These are phyloP conservation scores for Orycteropus afer DNA, from an alignment of 2,113 vertebrate species.

Conservation along the genomic window DNA sequence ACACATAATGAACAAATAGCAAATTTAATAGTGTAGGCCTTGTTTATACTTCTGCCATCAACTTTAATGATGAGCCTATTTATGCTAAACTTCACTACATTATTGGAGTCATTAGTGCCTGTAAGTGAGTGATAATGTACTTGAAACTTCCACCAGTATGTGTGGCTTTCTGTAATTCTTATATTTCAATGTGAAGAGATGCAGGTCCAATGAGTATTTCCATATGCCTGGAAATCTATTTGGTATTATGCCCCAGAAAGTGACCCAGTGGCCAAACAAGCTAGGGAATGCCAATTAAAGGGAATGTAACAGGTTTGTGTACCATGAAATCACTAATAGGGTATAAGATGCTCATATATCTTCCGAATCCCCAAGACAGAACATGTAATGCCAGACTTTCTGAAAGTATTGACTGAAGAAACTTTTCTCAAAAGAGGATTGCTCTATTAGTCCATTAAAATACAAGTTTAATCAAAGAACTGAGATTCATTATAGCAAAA, in stretches of 20 bases:
- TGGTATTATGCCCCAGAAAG: background rate
- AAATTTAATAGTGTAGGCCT: conserved; percentile 77
- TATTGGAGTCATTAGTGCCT: conserved; percentile 80
- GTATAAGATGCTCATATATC: background rate
- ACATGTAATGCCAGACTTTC: background rate
- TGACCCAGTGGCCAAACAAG: background rate
- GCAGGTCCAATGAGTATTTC: background rate
- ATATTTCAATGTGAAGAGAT: conserved; percentile 8
- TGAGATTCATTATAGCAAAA: background rate
- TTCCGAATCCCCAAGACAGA: background rate
- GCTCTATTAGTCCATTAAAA: background rate
- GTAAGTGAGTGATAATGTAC: conserved; percentile 77
- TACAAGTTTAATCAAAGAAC: background rate
- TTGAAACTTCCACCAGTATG: conserved; percentile 55
- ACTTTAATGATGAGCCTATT: conserved; percentile 80
- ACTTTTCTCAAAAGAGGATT: background rate
- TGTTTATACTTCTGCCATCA: conserved; percentile 79
- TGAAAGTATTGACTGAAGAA: background rate
- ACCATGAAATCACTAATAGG: background rate
- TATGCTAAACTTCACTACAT: conserved; percentile 79
- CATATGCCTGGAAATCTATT: background rate
- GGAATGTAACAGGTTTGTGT: background rate
- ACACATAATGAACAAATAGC: conserved; percentile 72
- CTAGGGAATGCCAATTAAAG: background rate
- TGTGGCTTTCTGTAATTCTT: conserved; percentile 50